Conservation (phyloP, 2,113 vertebrate genomes). For the Neodontobutis hainanensis region DNA sequence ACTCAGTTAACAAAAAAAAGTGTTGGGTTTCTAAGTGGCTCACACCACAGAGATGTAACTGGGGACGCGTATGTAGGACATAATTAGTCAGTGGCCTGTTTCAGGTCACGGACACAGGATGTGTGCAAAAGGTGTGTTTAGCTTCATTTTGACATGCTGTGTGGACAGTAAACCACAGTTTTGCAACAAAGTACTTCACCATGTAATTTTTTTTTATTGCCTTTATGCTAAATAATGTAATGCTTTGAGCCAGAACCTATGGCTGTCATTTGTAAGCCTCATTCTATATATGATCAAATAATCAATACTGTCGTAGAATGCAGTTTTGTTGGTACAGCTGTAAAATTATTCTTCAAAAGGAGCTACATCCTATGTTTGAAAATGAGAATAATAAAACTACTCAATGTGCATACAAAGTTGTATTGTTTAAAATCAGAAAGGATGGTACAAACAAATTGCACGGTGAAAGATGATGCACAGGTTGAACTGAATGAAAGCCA, state of each 20-base stretch:
- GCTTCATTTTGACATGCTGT: too few species aligned
- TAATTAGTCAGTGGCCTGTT: conserved; percentile 42
- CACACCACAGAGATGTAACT: conserved; percentile 43
- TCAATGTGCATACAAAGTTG: not conserved
- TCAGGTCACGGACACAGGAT: conserved; percentile 38
- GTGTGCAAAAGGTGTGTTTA: conserved; percentile 6
- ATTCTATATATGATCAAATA: too few species aligned
- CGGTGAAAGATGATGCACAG: not conserved
- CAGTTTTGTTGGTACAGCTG: too few species aligned
- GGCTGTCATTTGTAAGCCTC: too few species aligned
- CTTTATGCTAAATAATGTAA: too few species aligned
- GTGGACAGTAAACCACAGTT: too few species aligned
- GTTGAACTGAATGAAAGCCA: conserved; percentile 2
- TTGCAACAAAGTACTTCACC: too few species aligned
- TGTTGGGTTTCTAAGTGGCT: conserved; percentile 43
- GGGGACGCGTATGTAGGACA: conserved; percentile 33
- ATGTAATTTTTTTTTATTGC: too few species aligned
- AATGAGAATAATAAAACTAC: not conserved
- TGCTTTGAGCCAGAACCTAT: too few species aligned
- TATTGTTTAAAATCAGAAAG: not conserved
- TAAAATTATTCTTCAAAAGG: not conserved
- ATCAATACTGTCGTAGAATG: too few species aligned
- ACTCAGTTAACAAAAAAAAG: conserved; percentile 46
- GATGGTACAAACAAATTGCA: not conserved
- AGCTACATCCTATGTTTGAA: not conserved